A percentile compares a stretch with the other conserved stretches of the same genome.
phyloP scores from a whole-genome alignment of 1,140 invertebrate genomes.

The Drosophila albomicans region DNA sequence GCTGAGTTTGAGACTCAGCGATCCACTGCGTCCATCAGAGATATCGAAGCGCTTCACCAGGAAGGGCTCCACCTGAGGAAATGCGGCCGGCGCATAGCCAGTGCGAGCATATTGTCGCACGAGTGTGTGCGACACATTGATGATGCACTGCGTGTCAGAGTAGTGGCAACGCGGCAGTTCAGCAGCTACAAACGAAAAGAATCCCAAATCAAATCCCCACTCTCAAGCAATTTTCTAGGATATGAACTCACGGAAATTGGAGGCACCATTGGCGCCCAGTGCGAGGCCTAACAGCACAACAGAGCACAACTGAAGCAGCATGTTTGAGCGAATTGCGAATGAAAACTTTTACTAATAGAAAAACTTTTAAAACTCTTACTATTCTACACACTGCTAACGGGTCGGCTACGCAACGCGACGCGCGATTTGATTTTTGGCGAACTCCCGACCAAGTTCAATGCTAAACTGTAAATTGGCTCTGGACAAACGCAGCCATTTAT shows the following conservation, averaged over 20 bases:
- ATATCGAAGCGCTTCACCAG: conserved; percentile 75
- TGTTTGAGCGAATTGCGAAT: conserved; percentile 16
- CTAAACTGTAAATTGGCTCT: conserved; percentile 83
- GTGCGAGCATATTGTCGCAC: conserved; percentile 64
- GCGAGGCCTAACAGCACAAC: conserved; percentile 39
- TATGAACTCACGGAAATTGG: conserved; percentile 71
- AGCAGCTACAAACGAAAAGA: conserved; percentile 52
- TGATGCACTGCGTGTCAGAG: conserved; percentile 75
- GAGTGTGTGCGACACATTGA: conserved; percentile 60
- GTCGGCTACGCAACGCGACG: conserved; percentile 36
- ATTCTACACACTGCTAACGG: conserved; percentile 18
- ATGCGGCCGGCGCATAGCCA: conserved; percentile 67
- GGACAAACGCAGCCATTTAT: conserved; percentile 83
- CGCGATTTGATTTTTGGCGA: conserved; percentile 60
- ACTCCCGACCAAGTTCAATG: conserved; percentile 84
- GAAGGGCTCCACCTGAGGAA: conserved; percentile 78
- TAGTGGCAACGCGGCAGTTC: conserved; percentile 70
- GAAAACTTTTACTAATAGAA: neutral
- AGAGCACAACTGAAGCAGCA: conserved; percentile 55
- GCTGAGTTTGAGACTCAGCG: conserved; percentile 75
- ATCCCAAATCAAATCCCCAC: neutral
- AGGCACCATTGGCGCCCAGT: conserved; percentile 43
- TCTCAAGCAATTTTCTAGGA: neutral
- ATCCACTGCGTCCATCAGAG: conserved; percentile 73
- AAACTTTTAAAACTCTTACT: neutral